Evolutionary conservation across 2,113 vertebrate species (phyloP), one percentile per base, ranked within the genome.

Genomic region (Terrapene triunguis): DNA sequence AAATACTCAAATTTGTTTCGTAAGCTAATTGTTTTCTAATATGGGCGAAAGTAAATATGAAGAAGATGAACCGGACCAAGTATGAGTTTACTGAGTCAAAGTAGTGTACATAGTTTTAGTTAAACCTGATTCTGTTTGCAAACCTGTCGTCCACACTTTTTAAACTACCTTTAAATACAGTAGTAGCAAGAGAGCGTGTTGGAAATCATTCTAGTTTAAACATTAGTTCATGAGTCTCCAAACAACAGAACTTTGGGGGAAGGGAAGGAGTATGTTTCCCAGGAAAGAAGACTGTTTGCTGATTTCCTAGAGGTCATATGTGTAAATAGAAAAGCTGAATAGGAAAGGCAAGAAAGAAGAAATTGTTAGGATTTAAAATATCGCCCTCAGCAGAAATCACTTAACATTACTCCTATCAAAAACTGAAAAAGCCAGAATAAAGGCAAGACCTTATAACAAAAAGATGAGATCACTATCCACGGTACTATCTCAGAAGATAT

Each of bases 21-120:
- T 98, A 98, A 98, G 98, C 98, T 99, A 98, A 98, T 98, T 98
- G 98, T 98, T 98, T 98, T 99, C 98, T 98, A 98, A 98, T 98
- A 98, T 98, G 97, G 97, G 95, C 96, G 97, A 98, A 96, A 97
- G 97, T 98, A 98, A 99, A 98, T 98, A 98, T 98, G 98, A 99
- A 98, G 97, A 98, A 97, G 98, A 97, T 98, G 98, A 98, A 98
- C 98, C 97, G 98, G 95, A 98, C 95, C 12, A 89, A 98, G 97
- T 97, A 98, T 98, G 98, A 98, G 98, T 98, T 98, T 98, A 98
- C 95, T 95, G 97, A 98, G 98, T 98, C 98, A 98, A 97, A 97
- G 96, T 90, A 98, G 91, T 98, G 98, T 98, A 98, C 98, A 98
- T 98, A 98, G 98, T 98, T 98, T 98, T 97, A 98, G 96, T 96